These are phyloP conservation scores for Lagopus muta DNA, from an alignment of 2,113 vertebrate species.

Conservation along the genomic window DNA sequence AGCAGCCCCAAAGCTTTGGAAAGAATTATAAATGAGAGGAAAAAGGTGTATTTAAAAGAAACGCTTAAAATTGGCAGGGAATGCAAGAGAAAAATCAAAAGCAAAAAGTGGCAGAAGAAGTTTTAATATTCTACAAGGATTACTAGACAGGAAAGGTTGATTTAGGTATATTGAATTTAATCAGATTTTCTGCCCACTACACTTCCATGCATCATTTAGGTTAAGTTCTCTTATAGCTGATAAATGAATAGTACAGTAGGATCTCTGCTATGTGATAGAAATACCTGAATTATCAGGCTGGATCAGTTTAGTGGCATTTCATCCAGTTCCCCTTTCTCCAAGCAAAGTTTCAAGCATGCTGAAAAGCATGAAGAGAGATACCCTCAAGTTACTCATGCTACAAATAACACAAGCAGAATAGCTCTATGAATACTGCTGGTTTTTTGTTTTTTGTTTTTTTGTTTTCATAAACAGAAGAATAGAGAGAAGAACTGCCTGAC, in stretches of 20 bases:
- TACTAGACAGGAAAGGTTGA: background rate
- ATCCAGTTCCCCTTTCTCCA: background rate
- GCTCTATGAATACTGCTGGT: background rate
- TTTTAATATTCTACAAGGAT: background rate
- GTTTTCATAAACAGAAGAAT: background rate
- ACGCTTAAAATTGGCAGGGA: background rate
- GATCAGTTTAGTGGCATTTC: background rate
- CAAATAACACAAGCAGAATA: background rate
- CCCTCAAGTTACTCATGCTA: accelerated
- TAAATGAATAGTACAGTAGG: background rate
- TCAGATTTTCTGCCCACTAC: background rate
- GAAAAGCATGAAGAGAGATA: background rate
- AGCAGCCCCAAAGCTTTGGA: background rate
- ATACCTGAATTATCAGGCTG: background rate
- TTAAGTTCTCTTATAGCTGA: background rate
- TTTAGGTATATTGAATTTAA: background rate
- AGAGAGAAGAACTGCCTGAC: background rate
- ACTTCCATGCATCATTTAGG: background rate
- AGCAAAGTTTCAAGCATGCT: background rate
- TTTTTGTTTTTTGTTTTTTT: background rate
- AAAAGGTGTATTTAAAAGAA: background rate
- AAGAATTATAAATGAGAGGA: background rate
- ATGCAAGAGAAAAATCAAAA: background rate
- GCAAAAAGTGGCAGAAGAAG: background rate
- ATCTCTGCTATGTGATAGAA: background rate